These are phyloP conservation scores for Cyphomyrus discorhynchus DNA, from an alignment of 2,113 vertebrate genomes.

Conservation along the genomic window DNA sequence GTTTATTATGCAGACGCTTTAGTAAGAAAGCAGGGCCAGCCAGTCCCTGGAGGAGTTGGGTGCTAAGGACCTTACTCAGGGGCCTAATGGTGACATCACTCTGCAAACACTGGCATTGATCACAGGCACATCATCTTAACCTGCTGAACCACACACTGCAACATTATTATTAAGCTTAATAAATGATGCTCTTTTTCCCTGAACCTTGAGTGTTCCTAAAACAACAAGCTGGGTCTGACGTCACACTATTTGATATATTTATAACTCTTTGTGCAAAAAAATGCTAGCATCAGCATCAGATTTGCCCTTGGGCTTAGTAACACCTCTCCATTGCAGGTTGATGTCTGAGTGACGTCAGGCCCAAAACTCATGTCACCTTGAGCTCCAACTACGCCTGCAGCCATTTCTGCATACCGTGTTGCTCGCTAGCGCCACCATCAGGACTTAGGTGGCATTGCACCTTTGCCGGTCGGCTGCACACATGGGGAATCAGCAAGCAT, in stretches of 20 bases:
- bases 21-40: background rate
- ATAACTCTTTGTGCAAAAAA: background rate
- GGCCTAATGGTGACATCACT: background rate
- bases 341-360: background rate
- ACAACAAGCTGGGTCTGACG: slow-evolving; percentile 38
- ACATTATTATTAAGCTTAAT: background rate
- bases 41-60: background rate
- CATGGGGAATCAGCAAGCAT: background rate
- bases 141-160: background rate
- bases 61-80: background rate
- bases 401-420: background rate
- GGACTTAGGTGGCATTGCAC: background rate
- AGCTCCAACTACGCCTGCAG: background rate
- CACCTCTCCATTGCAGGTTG: background rate
- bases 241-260: slow-evolving; percentile 42
- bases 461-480: background rate
- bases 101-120: background rate
- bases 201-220: background rate
- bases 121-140: background rate
- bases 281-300: background rate
- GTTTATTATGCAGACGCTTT: background rate
- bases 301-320: background rate
- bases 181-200: background rate
- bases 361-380: background rate
- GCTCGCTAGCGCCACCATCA: background rate